Evolutionary conservation across 2,888 invertebrate genomes (phyloP).

Genomic region (Rotaria sp.): DNA sequence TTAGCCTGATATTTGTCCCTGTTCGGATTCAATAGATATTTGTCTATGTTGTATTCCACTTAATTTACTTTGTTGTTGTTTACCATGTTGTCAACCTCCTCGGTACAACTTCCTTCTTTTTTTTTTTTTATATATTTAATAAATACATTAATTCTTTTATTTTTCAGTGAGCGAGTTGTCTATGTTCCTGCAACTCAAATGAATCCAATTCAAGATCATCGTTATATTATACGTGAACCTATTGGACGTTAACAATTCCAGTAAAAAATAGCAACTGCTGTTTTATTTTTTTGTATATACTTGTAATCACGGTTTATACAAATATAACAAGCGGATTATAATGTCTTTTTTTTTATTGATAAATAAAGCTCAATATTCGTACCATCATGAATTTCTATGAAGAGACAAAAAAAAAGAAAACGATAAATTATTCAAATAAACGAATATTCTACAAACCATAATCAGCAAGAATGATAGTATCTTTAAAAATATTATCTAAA

Average conservation of each 20-base stretch:
- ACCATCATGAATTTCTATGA: constrained; percentile 83
- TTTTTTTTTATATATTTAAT: not conserved
- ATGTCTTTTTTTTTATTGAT: constrained; percentile 62
- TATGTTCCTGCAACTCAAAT: not conserved
- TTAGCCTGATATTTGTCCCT: constrained; percentile 5
- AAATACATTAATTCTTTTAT: not conserved
- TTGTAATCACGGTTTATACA: too few relatives aligned
- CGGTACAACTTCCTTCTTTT: not conserved
- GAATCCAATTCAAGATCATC: not conserved
- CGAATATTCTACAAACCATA: constrained; percentile 58
- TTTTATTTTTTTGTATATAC: too few relatives aligned
- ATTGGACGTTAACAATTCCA: not conserved
- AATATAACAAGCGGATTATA: too few relatives aligned
- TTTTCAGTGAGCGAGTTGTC: not conserved
- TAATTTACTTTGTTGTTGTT: not conserved
- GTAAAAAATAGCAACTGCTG: too few relatives aligned
- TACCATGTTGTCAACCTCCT: not conserved
- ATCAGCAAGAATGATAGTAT: constrained; percentile 88
- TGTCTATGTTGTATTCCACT: not conserved
- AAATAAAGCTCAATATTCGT: constrained; percentile 92
- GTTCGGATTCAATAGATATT: not conserved
- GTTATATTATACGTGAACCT: not conserved
- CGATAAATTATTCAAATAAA: too few relatives aligned
- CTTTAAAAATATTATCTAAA: constrained; percentile 82
- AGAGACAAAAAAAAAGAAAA: not conserved